phyloP scores from a whole-genome alignment of 2,888 invertebrate genomes.

The Melanotus villosus region DNA sequence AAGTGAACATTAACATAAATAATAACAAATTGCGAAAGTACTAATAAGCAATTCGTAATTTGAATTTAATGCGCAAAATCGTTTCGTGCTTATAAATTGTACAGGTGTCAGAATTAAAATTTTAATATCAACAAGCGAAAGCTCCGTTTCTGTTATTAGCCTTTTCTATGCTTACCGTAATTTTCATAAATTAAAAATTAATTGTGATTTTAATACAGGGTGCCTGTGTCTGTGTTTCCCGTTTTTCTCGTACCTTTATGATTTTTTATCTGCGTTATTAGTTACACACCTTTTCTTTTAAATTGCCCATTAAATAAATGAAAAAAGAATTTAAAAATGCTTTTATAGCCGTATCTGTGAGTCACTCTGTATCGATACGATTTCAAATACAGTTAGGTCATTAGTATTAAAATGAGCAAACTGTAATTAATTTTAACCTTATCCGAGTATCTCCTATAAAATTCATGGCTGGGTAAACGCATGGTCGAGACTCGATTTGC shows the following conservation, averaged over 20 bases:
- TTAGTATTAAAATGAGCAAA: constrained; percentile 7
- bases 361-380: background rate
- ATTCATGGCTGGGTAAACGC: constrained; percentile 5
- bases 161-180: background rate
- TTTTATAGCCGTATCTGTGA: background rate
- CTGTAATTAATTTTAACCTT: constrained; percentile 16
- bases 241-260: background rate
- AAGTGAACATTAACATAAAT: no score
- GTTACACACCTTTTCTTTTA: background rate
- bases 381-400: constrained; percentile 3
- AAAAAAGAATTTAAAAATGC: background rate
- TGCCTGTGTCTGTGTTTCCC: background rate
- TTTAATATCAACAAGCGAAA: background rate
- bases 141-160: background rate
- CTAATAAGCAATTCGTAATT: background rate
- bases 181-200: background rate
- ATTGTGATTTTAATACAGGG: background rate
- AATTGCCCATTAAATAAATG: background rate
- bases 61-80: background rate
- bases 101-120: background rate
- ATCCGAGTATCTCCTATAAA: constrained; percentile 1
- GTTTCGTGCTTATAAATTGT: background rate
- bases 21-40: background rate
- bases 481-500: background rate
- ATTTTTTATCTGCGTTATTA: background rate